Conservation (phyloP, 2,888 invertebrate genomes). For the Enchytraeus crypticus region DNA sequence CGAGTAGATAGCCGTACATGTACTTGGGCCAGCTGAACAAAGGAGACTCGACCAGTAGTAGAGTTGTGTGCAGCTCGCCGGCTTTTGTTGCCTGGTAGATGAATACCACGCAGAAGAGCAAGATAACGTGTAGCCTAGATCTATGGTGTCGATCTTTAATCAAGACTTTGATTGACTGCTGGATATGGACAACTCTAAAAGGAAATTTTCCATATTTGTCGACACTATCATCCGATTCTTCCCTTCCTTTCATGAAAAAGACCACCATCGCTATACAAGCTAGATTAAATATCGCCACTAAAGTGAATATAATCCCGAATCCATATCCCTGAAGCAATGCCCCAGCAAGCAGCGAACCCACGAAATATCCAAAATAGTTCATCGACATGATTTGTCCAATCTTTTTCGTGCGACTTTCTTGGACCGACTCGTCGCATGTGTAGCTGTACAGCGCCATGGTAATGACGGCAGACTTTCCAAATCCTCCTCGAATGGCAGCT, state of each 20-base stretch:
- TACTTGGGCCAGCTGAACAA: slow-evolving; percentile 43
- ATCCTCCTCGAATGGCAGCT: slow-evolving; percentile 38
- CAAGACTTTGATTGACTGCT: slow-evolving; percentile 25
- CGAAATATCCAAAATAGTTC: slow-evolving; percentile 46
- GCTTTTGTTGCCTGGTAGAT: slow-evolving; percentile 38
- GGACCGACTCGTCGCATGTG: slow-evolving; percentile 40
- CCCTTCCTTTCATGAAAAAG: slow-evolving; percentile 11
- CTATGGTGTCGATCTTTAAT: slow-evolving; percentile 28
- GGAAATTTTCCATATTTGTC: background rate
- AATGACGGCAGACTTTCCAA: slow-evolving; percentile 46
- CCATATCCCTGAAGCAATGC: slow-evolving; percentile 34
- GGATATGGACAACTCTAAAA: background rate
- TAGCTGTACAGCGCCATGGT: slow-evolving; percentile 48
- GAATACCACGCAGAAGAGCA: slow-evolving; percentile 34
- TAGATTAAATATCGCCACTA: slow-evolving; percentile 35
- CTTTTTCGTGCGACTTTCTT: slow-evolving; percentile 37
- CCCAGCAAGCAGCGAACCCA: slow-evolving; percentile 37
- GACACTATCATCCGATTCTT: background rate
- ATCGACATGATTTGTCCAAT: slow-evolving; percentile 41
- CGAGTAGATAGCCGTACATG: slow-evolving; percentile 42
- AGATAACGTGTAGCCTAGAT: slow-evolving; percentile 30
- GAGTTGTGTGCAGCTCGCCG: slow-evolving; percentile 44
- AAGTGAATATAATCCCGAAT: slow-evolving; percentile 32
- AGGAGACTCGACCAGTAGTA: slow-evolving; percentile 39
- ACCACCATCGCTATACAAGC: slow-evolving; percentile 31